Percentiles rank a stretch among this genome's conserved stretches.
These are phyloP conservation scores for Malachius bipustulatus DNA, from an alignment of 2,888 invertebrate species.

Conservation along the genomic window DNA sequence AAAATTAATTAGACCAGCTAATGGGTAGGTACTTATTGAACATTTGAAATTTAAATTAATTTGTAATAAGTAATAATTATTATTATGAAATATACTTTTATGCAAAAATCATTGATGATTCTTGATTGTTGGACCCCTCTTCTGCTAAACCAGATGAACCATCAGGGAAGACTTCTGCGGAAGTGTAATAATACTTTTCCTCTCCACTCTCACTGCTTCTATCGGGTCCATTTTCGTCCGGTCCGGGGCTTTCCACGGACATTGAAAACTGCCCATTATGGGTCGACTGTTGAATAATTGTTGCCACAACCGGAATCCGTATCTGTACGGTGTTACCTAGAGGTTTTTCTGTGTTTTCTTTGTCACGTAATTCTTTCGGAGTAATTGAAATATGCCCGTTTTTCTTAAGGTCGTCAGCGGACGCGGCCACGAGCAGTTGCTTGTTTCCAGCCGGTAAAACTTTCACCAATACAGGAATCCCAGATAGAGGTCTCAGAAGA, in stretches of 20 bases:
- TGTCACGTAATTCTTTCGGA: slow-evolving; percentile 16
- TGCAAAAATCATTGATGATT: too few species aligned
- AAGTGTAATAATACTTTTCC: too few species aligned
- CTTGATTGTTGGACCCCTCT: too few species aligned
- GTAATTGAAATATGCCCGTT: slow-evolving; percentile 48
- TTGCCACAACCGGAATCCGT: slow-evolving; percentile 36
- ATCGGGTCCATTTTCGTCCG: slow-evolving; percentile 19
- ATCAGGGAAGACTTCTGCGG: too few species aligned
- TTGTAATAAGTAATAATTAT: too few species aligned
- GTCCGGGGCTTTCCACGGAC: slow-evolving; percentile 34
- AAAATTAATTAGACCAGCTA: too few species aligned
- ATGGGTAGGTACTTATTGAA: too few species aligned
- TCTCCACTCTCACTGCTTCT: too few species aligned
- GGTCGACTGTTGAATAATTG: slow-evolving; percentile 33
- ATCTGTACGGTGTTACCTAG: slow-evolving; percentile 33
- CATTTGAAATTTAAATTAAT: too few species aligned
- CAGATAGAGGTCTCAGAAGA: slow-evolving; percentile 51
- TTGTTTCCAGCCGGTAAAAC: slow-evolving; percentile 45
- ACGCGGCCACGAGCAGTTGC: slow-evolving; percentile 60
- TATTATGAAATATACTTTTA: too few species aligned
- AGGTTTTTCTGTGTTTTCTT: slow-evolving; percentile 16
- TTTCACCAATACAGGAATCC: slow-evolving; percentile 56
- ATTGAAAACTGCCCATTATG: slow-evolving; percentile 31
- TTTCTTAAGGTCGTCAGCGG: slow-evolving; percentile 54
- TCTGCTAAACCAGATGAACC: too few species aligned